phyloP scores from a whole-genome alignment of 1,140 invertebrate genomes.

The Episyrphus balteatus region DNA sequence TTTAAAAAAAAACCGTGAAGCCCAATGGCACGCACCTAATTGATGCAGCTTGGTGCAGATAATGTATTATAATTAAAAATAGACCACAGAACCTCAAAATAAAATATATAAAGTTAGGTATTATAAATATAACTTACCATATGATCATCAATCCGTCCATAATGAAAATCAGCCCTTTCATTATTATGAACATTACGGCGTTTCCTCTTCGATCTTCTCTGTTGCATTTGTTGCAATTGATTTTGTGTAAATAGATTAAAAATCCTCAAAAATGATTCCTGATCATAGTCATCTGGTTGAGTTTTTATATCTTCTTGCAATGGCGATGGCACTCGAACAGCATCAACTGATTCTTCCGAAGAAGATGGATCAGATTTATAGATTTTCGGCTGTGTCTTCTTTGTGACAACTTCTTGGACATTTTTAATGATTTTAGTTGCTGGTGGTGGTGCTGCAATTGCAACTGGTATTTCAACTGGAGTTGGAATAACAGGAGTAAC shows the following conservation, averaged over 20 bases:
- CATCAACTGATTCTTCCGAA: conserved; percentile 19
- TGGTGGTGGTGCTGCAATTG: neutral
- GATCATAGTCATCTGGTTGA: conserved; percentile 21
- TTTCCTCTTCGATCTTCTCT: conserved; percentile 30
- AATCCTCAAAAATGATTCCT: conserved; percentile 25
- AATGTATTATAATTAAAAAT: neutral
- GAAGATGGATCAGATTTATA: conserved; percentile 15
- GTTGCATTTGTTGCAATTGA: conserved; percentile 22
- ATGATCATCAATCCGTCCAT: conserved; percentile 28
- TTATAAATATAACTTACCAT: neutral
- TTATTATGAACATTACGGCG: conserved; percentile 30
- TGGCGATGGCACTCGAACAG: conserved; percentile 16
- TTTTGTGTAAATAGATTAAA: conserved; percentile 27
- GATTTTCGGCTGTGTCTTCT: conserved; percentile 2
- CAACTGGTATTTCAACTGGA: neutral
- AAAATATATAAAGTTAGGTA: neutral
- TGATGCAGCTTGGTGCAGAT: no score
- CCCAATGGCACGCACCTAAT: no score
- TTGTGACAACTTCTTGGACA: neutral
- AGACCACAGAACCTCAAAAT: neutral
- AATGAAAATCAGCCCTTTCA: conserved; percentile 29
- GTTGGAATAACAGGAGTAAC: neutral
- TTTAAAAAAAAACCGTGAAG: no score
- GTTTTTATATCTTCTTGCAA: conserved; percentile 19
- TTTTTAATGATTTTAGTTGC: neutral